Conservation (phyloP, 2,888 invertebrate genomes). For the Alloscopus bannaensis region DNA sequence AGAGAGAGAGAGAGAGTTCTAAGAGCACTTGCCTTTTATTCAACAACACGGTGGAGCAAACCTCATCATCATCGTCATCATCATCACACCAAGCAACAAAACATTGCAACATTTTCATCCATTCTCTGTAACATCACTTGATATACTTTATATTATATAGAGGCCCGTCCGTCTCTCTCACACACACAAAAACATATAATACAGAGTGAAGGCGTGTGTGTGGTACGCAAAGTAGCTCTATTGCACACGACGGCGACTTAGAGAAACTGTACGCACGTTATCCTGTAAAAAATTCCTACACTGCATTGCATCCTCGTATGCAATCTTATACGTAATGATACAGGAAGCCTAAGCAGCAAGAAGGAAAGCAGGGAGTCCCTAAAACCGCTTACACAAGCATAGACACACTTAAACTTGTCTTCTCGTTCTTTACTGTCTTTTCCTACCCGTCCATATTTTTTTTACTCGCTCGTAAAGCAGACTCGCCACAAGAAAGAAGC, state of each 20-base stretch:
- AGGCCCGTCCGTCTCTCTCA: too few relatives aligned
- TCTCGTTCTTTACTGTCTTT: too few relatives aligned
- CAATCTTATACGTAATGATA: background rate
- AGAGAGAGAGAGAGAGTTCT: background rate
- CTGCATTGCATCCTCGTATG: slow-evolving; percentile 21
- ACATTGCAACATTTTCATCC: slow-evolving; percentile 11
- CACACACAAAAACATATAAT: background rate
- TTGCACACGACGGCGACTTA: background rate
- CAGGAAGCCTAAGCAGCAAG: background rate
- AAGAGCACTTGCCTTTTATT: slow-evolving; percentile 1
- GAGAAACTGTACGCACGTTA: too few relatives aligned
- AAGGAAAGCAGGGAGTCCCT: background rate
- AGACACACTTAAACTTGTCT: slow-evolving; percentile 2
- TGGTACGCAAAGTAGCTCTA: background rate
- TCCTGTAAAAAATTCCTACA: slow-evolving; percentile 23
- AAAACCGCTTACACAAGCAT: background rate
- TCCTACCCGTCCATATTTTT: too few relatives aligned
- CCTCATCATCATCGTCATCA: too few relatives aligned
- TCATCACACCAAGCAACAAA: slow-evolving; percentile 19
- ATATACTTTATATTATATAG: too few relatives aligned
- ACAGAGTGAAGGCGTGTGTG: background rate
- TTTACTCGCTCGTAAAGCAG: too few relatives aligned
- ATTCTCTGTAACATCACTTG: slow-evolving; percentile 42
- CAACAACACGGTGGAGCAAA: background rate
- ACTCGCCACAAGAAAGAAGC: too few relatives aligned